phyloP scores from a whole-genome alignment of 1,140 invertebrate genomes.

The Drosophila gunungcola region DNA sequence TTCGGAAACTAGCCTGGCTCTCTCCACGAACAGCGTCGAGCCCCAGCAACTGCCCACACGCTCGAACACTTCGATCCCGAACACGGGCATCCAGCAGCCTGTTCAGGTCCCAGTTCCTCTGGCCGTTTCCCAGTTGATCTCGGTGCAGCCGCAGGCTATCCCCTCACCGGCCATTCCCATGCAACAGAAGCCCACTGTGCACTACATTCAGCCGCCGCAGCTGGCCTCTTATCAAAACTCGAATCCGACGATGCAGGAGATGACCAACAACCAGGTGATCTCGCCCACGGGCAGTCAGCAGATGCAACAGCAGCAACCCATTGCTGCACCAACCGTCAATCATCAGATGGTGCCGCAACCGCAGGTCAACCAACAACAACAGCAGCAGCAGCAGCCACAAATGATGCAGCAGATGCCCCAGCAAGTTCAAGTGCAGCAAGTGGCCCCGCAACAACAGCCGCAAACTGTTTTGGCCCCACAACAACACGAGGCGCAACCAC shows the following conservation, averaged over 20 bases:
- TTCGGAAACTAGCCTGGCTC: conserved; percentile 65
- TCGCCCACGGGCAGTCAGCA: conserved; percentile 68
- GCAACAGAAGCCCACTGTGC: conserved; percentile 69
- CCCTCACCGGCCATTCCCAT: conserved; percentile 58
- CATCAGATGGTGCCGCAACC: conserved; percentile 39
- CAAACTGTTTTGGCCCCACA: conserved; percentile 48
- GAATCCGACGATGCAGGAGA: conserved; percentile 57
- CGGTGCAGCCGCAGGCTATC: conserved; percentile 68
- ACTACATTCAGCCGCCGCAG: conserved; percentile 74
- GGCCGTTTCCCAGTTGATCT: conserved; percentile 43
- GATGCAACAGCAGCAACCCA: conserved; percentile 57
- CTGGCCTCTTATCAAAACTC: conserved; percentile 70
- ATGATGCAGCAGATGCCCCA: conserved; percentile 38
- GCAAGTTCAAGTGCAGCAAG: conserved; percentile 52
- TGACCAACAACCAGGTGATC: conserved; percentile 64
- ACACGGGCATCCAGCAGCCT: conserved; percentile 41
- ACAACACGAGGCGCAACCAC: conserved; percentile 82
- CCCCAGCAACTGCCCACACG: conserved; percentile 54
- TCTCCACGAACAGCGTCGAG: conserved; percentile 64
- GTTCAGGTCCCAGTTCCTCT: conserved; percentile 36
- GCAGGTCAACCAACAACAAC: conserved; percentile 43
- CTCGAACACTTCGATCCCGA: conserved; percentile 64
- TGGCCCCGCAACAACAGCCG: conserved; percentile 27
- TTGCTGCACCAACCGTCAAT: conserved; percentile 19
- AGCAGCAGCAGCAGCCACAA: conserved; percentile 48